A percentile compares a stretch with the other conserved stretches of the same genome.
Conservation (phyloP, 1,140 invertebrate genomes). For the Doryteuthis pealeii region DNA sequence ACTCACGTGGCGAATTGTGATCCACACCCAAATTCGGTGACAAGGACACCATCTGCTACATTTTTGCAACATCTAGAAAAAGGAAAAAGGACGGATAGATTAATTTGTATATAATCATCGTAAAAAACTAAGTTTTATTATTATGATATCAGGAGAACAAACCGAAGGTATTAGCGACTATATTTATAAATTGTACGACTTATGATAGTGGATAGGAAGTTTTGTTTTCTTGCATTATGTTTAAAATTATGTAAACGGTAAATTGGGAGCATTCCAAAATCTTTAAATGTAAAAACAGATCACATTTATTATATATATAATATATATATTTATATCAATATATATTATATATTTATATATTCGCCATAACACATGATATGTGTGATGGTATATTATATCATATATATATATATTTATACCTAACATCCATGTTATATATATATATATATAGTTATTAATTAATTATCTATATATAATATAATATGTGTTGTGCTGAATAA, state of each 20-base stretch:
- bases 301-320: background rate
- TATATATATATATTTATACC: background rate
- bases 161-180: too few relatives aligned
- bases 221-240: too few relatives aligned
- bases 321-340: background rate
- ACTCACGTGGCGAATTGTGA: constrained; percentile 38
- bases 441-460: background rate
- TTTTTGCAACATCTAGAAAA: constrained; percentile 40
- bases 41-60: constrained; percentile 50
- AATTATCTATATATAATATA: background rate
- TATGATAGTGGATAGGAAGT: too few relatives aligned
- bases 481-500: background rate
- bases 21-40: constrained; percentile 40
- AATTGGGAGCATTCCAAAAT: too few relatives aligned
- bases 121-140: too few relatives aligned
- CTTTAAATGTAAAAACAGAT: background rate
- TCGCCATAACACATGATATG: too few relatives aligned
- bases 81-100: too few relatives aligned
- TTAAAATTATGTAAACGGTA: too few relatives aligned
- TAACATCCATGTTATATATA: background rate
- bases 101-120: too few relatives aligned
- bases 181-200: too few relatives aligned
- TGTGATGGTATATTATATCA: background rate
- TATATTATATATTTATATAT: background rate
- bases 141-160: too few relatives aligned